Base-by-base conservation (phyloP, 2,888 invertebrate genomes). In the Drosophila nigricruria region DNA sequence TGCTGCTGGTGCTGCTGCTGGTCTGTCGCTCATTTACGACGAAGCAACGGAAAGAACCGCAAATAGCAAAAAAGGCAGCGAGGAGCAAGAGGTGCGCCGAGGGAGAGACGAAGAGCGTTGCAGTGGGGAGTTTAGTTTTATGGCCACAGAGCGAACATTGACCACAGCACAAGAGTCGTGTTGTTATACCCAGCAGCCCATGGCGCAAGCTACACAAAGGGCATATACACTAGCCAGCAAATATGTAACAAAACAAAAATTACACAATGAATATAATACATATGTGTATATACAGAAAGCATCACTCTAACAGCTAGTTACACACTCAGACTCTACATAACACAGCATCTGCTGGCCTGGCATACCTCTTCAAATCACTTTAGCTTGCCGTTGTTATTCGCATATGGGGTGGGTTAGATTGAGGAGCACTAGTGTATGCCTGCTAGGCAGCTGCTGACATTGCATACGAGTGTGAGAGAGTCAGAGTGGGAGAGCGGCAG, bases 381-480 rank as follows among this genome's bases (percentile, higher is more conserved):
- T 25, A 63, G 43, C 45, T 42, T 50, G 36, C 42, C 59, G 56
- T 40, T 73, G 42, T 18, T 60, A 30, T 40, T 56, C 40, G 60
- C 60, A 50, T 32, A 25, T 30, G 43, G 69, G 74, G 78, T 73
- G 60, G 18, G 71, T 58, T 76, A 25, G 52, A 42, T 18, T 42
- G 23, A 32, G 53, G 18, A 20, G 47, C 20, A 25, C n/a, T n/a
- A n/a, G n/a, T n/a, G n/a, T n/a, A n/a, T n/a, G n/a, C n/a, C n/a
- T 38, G 30, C 36, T 36, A 25, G 36, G 50, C 77, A 75, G 77
- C 77, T 77, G 79, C 79, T 67, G 54, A 61, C 61, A 20, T 58
- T 74, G 77, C 76, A 77, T 77, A 77, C n/a, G n/a, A n/a, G n/a
- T 71, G 65, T 56, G 59, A 34, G 40, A n/a, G 62, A 70, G 42